Evolutionary conservation across 2,888 invertebrate species (phyloP).

Genomic region (Tricholauxania praeusta): DNA sequence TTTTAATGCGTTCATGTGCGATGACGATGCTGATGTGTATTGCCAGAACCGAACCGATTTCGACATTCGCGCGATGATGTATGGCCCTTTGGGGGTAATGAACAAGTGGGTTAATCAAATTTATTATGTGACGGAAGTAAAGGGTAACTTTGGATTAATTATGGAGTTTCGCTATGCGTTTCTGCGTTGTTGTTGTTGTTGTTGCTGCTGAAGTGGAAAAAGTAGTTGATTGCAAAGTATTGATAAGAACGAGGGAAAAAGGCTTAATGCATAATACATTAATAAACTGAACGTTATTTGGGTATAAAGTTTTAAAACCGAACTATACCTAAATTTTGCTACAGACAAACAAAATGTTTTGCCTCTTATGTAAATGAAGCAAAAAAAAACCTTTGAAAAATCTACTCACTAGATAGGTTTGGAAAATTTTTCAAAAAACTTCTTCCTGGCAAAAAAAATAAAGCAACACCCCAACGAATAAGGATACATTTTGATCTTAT

Average conservation of each 20-base stretch:
- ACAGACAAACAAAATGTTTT: too few relatives aligned
- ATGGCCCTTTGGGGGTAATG: constrained; percentile 6
- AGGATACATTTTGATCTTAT: too few relatives aligned
- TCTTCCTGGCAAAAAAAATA: too few relatives aligned
- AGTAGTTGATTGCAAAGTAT: neutral
- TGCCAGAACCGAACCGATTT: too few relatives aligned
- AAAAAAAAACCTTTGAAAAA: too few relatives aligned
- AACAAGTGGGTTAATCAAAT: constrained; percentile 26
- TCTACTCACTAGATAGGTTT: too few relatives aligned
- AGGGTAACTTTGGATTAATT: constrained; percentile 20
- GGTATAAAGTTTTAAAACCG: too few relatives aligned
- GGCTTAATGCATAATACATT: neutral
- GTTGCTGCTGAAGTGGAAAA: neutral
- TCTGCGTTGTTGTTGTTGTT: neutral
- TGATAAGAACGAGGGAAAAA: neutral
- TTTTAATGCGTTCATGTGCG: constrained; percentile 4
- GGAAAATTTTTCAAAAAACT: too few relatives aligned
- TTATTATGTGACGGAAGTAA: constrained; percentile 22
- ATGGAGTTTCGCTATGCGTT: neutral
- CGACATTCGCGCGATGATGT: constrained; percentile 1
- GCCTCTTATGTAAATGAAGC: too few relatives aligned
- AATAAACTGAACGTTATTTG: neutral
- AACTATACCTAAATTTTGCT: too few relatives aligned
- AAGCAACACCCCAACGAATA: too few relatives aligned
- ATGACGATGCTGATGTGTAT: neutral